Conservation (phyloP, 2,888 invertebrate genomes). For the Epinotia brunnichana region DNA sequence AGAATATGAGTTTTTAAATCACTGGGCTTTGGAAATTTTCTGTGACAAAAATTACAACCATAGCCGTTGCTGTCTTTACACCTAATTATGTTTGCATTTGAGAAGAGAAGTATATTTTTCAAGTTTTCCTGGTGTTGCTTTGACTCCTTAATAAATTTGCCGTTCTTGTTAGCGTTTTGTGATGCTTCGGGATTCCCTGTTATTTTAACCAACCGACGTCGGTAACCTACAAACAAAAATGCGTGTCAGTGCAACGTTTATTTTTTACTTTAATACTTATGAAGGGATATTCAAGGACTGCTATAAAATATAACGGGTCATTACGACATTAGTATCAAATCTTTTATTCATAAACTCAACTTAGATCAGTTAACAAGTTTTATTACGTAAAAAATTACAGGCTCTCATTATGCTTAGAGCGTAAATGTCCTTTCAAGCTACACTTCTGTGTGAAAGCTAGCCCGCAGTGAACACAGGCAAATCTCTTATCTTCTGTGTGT, state of each 20-base stretch:
- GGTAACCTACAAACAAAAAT: slow-evolving; percentile 43
- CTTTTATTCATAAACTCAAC: slow-evolving; percentile 18
- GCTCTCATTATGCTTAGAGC: slow-evolving; percentile 55
- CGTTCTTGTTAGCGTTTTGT: slow-evolving; percentile 44
- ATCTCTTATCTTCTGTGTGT: slow-evolving; percentile 58
- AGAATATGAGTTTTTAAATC: slow-evolving; percentile 55
- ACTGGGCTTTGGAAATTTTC: slow-evolving; percentile 51
- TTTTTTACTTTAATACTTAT: neutral
- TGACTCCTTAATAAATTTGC: slow-evolving; percentile 41
- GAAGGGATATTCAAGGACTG: neutral
- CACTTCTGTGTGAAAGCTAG: slow-evolving; percentile 61
- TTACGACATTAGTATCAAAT: slow-evolving; percentile 8
- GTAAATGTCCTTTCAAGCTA: slow-evolving; percentile 72
- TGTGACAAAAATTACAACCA: slow-evolving; percentile 55
- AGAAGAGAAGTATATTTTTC: slow-evolving; percentile 50
- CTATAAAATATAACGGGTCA: slow-evolving; percentile 6
- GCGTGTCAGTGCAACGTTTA: slow-evolving; percentile 23
- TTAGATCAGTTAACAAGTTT: slow-evolving; percentile 6
- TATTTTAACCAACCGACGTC: slow-evolving; percentile 19
- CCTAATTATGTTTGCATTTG: slow-evolving; percentile 54
- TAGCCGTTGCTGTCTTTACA: slow-evolving; percentile 50
- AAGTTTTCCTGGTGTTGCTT: slow-evolving; percentile 47
- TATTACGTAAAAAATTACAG: slow-evolving; percentile 7
- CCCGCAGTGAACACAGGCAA: slow-evolving; percentile 56
- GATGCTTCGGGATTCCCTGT: slow-evolving; percentile 34